These are phyloP conservation scores for Temnothorax nylanderi DNA, from an alignment of 1,140 invertebrate species.

Conservation along the genomic window DNA sequence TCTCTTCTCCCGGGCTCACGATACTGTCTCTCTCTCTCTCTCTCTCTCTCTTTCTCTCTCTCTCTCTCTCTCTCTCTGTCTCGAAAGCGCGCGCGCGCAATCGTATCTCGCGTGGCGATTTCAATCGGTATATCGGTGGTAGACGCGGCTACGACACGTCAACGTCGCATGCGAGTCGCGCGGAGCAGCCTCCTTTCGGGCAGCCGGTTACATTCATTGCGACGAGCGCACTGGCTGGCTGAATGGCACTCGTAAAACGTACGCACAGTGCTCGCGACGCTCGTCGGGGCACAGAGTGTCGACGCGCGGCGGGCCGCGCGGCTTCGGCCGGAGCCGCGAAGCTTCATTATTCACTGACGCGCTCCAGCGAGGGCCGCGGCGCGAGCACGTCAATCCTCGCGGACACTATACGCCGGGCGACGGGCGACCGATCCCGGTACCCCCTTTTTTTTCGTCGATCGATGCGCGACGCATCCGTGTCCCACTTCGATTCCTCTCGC, in stretches of 20 bases:
- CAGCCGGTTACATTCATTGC: slow-evolving; percentile 24
- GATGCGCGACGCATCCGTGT: slow-evolving; percentile 1
- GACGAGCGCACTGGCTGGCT: slow-evolving; percentile 35
- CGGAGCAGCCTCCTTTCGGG: background rate
- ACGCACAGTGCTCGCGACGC: slow-evolving; percentile 32
- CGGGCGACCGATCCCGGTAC: background rate
- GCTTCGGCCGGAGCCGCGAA: background rate
- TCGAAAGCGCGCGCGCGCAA: background rate
- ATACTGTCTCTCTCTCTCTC: background rate
- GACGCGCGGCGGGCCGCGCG: slow-evolving; percentile 23
- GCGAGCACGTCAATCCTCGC: slow-evolving; percentile 22
- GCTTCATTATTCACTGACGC: slow-evolving; percentile 29
- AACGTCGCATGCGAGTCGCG: slow-evolving; percentile 25
- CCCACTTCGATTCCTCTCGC: background rate
- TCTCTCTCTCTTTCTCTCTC: no score
- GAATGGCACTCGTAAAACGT: slow-evolving; percentile 32
- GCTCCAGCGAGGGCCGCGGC: background rate
- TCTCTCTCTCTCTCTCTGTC: no score
- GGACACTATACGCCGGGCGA: background rate
- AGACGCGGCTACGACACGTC: background rate
- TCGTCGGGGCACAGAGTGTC: slow-evolving; percentile 13
- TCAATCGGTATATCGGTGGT: background rate
- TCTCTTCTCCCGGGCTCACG: background rate
- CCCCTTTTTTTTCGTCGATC: slow-evolving; percentile 6
- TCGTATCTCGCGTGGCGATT: background rate